A percentile compares a stretch with the other conserved stretches of the same genome.
Conservation (phyloP, 2,113 vertebrate species). For the Orientallactaga bullata region DNA sequence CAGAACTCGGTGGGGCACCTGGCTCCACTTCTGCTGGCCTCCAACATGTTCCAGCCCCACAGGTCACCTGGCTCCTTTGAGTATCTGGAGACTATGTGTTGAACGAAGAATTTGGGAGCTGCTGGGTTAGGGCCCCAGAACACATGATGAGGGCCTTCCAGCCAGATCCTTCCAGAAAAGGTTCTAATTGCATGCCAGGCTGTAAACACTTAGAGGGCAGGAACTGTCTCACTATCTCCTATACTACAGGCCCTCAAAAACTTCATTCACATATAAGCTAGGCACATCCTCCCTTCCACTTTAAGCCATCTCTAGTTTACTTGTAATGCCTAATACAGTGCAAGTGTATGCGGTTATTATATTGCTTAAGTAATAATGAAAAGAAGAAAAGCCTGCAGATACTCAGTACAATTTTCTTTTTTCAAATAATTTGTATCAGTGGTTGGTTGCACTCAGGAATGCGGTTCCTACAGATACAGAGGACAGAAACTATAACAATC, state of each 20-base stretch:
- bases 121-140: neutral
- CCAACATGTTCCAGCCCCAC: neutral
- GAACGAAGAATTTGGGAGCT: neutral
- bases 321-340: neutral
- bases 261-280: neutral
- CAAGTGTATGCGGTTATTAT: neutral
- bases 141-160: neutral
- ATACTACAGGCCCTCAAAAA: neutral
- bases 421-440: neutral
- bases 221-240: neutral
- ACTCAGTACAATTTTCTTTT: neutral
- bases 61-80: neutral
- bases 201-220: neutral
- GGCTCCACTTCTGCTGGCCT: neutral
- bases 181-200: neutral
- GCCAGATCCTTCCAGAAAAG: neutral
- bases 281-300: neutral
- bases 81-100: neutral
- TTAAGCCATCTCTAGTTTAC: neutral
- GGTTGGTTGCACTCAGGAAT: neutral
- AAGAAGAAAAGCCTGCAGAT: neutral
- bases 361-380: neutral
- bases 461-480: neutral
- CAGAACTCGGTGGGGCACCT: neutral
- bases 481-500: neutral